phyloP scores from a whole-genome alignment of 2,888 invertebrate genomes.

The Melieria picta region DNA sequence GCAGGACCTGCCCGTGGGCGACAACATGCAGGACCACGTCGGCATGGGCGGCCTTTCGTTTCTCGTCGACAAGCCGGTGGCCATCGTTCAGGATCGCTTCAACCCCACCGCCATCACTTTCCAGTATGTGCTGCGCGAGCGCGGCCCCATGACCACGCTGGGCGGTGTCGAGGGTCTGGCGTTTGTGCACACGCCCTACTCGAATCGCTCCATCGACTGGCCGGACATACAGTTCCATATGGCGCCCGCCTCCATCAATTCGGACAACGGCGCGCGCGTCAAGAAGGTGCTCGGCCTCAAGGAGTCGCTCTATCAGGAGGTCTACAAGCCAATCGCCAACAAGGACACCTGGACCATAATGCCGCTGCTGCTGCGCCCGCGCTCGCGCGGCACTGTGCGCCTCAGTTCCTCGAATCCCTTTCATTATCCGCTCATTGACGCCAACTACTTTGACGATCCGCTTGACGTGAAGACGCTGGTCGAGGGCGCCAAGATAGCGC shows the following conservation, averaged over 20 bases:
- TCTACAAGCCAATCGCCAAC: conserved; percentile 83
- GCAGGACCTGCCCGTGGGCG: conserved; percentile 80
- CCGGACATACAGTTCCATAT: conserved; percentile 94
- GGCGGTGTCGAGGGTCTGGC: conserved; percentile 90
- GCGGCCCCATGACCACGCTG: conserved; percentile 86
- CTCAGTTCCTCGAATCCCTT: conserved; percentile 85
- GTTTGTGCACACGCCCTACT: conserved; percentile 86
- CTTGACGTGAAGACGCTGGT: conserved; percentile 82
- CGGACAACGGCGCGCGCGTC: conserved; percentile 80
- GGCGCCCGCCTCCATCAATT: conserved; percentile 88
- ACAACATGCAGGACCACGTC: conserved; percentile 89
- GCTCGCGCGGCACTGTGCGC: conserved; percentile 80
- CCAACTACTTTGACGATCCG: conserved; percentile 90
- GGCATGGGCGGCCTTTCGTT: conserved; percentile 78
- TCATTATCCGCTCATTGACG: conserved; percentile 87
- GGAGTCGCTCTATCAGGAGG: conserved; percentile 81
- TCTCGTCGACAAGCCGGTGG: conserved; percentile 82
- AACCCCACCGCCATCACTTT: conserved; percentile 82
- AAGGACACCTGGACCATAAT: conserved; percentile 81
- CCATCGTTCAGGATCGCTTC: conserved; percentile 82
- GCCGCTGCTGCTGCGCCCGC: conserved; percentile 83
- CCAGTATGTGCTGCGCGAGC: conserved; percentile 80
- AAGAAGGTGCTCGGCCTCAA: conserved; percentile 82
- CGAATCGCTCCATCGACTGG: conserved; percentile 80
- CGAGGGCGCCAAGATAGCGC: conserved; percentile 82